These are phyloP conservation scores for Halesus radiatus DNA, from an alignment of 1,140 invertebrate genomes.

Conservation along the genomic window DNA sequence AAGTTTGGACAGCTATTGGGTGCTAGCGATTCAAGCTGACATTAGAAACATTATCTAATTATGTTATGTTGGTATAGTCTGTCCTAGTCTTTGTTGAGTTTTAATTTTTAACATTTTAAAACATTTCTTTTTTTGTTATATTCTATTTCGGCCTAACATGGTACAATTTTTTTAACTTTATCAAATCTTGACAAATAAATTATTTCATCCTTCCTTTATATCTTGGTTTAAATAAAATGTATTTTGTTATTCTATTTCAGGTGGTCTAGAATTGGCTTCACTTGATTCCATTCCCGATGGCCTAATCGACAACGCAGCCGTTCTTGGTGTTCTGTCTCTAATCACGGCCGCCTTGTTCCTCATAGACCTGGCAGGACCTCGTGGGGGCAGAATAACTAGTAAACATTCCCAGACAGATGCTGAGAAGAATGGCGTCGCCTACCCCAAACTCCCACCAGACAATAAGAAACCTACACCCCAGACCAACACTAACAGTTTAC, in stretches of 20 bases:
- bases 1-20: too few species aligned
- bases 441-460: slow-evolving; percentile 47
- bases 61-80: too few species aligned
- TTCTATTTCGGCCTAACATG: background rate
- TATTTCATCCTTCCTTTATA: too few species aligned
- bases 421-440: slow-evolving; percentile 57
- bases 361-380: slow-evolving; percentile 73
- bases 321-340: slow-evolving; percentile 78
- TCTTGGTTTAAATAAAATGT: too few species aligned
- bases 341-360: slow-evolving; percentile 78
- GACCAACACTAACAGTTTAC: slow-evolving; percentile 28
- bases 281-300: slow-evolving; percentile 78
- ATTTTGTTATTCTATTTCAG: slow-evolving; percentile 59
- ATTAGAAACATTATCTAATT: too few species aligned
- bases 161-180: too few species aligned
- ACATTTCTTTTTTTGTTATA: too few species aligned
- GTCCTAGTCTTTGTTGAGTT: too few species aligned
- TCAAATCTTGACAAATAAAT: too few species aligned
- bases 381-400: slow-evolving; percentile 62
- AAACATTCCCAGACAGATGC: slow-evolving; percentile 65
- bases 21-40: too few species aligned
- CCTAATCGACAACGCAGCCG: slow-evolving; percentile 78
- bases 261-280: slow-evolving; percentile 76
- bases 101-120: too few species aligned
- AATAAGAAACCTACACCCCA: slow-evolving; percentile 39